Evolutionary conservation across 2,797 vertebrate species (phyloP).

Genomic region (Micrastur ruficollis): DNA sequence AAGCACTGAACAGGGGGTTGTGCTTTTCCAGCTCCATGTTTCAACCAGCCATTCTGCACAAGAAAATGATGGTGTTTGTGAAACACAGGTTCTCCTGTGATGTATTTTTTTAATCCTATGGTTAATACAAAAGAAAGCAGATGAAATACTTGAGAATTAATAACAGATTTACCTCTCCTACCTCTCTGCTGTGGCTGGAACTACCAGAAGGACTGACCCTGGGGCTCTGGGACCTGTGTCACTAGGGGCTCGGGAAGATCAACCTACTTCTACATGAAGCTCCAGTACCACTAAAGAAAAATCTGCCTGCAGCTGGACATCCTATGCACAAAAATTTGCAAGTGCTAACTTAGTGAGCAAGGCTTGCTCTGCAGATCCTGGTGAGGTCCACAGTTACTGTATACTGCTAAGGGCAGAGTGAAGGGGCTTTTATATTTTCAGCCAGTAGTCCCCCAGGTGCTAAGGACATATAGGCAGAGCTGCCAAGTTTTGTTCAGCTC

Average conservation of each 20-base stretch:
- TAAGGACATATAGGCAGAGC: not conserved
- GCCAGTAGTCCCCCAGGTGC: not conserved
- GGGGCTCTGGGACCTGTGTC: not conserved
- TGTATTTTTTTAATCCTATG: not conserved
- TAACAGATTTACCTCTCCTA: not conserved
- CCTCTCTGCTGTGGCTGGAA: not conserved
- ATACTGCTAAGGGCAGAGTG: not conserved
- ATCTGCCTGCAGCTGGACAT: not conserved
- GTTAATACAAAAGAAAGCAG: not conserved
- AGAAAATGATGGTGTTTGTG: not conserved
- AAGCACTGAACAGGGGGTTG: not conserved
- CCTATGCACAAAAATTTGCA: not conserved
- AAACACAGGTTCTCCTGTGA: not conserved
- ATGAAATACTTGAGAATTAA: not conserved
- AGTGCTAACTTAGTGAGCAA: not conserved
- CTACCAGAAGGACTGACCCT: not conserved
- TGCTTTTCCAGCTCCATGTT: not conserved
- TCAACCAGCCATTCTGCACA: not conserved
- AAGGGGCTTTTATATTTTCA: not conserved
- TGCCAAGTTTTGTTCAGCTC: constrained; percentile 14
- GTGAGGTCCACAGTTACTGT: not conserved
- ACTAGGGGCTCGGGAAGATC: not conserved
- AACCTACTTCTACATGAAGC: not conserved
- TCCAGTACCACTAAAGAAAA: not conserved
- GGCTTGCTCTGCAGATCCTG: not conserved